Evolutionary conservation across 2,113 vertebrate species (phyloP), one percentile per base, ranked within the genome.

Genomic region (Tyto alba): DNA sequence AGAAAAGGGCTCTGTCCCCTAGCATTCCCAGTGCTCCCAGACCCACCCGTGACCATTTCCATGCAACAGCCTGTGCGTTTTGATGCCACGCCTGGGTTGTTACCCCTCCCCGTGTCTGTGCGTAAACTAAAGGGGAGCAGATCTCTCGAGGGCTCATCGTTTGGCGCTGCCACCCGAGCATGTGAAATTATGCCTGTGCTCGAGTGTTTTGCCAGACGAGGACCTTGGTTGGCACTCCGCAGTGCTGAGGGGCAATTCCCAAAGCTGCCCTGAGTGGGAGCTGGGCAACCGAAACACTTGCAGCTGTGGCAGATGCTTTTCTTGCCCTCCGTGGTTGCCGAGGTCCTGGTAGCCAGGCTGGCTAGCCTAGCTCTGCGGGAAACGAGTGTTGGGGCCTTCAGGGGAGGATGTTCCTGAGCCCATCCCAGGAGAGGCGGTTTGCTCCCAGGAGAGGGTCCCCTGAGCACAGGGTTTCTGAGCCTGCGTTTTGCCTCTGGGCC

Each of bases 61-160:
- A 18, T 32, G 41, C 14, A n/a, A 53, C 57, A 75, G 57, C 13
- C 5, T 10, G 26, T 5, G 8, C 53, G 30, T 47, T 67, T 32
- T 41, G 48, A 22, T 83, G 53, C 43, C 4, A 4, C 53, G 64
- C 29, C 57, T 14, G 19, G 10, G 19, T 30, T 45, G 40, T 41
- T 45, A 50, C 23, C 18, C 7, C 2, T 8, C 32, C 0, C n/a
- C 0, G 2, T 67, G 62, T 71, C 52, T 2, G 1, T 20, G 8
- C 10, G 2, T 84, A 71, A 74, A 59, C 16, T 43, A 11, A 21
- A 71, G 16, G 36, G 3, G 11, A 50, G 63, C 16, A 25, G 12
- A 13, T 45, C 56, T 64, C 55, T 40, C 0, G 4, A 63, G 78
- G n/a, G 55, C 10, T 8, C 40, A 1, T 45, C 1, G 1, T 62